Conservation (phyloP, 2,797 vertebrate genomes). For the Gallinago solitaria region DNA sequence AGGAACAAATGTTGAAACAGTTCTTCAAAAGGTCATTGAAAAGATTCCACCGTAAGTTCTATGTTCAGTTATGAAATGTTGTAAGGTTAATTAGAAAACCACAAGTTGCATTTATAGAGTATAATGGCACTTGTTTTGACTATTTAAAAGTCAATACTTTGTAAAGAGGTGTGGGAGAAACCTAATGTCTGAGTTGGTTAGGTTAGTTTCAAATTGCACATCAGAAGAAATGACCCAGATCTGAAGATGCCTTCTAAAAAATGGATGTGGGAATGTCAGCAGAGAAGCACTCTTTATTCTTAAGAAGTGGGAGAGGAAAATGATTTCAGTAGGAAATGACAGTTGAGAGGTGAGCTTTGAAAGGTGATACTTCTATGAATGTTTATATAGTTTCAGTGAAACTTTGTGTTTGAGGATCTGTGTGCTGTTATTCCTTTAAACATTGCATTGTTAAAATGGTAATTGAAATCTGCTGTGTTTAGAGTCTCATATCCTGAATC, state of each 20-base stretch:
- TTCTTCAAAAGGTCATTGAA: conserved; percentile 88
- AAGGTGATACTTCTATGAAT: background rate
- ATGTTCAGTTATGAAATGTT: background rate
- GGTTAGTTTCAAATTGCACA: background rate
- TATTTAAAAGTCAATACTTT: background rate
- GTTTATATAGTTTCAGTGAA: background rate
- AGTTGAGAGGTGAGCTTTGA: background rate
- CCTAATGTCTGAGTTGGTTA: background rate
- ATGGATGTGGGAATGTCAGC: background rate
- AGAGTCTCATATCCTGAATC: background rate
- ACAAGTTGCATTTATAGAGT: background rate
- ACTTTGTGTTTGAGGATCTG: background rate
- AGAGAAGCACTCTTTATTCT: background rate
- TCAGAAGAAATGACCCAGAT: background rate
- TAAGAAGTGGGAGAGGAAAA: background rate
- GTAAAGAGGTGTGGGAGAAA: background rate
- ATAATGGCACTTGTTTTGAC: background rate
- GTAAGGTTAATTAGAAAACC: background rate
- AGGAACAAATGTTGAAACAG: conserved; percentile 89
- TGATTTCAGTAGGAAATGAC: background rate
- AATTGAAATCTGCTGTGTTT: background rate
- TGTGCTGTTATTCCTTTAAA: background rate
- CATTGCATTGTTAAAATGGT: background rate
- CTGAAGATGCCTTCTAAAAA: background rate
- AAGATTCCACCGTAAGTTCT: conserved; percentile 91